These are phyloP conservation scores for Micromussa lordhowensis DNA, from an alignment of 92 coral and sea anemone genomes.

Conservation along the genomic window DNA sequence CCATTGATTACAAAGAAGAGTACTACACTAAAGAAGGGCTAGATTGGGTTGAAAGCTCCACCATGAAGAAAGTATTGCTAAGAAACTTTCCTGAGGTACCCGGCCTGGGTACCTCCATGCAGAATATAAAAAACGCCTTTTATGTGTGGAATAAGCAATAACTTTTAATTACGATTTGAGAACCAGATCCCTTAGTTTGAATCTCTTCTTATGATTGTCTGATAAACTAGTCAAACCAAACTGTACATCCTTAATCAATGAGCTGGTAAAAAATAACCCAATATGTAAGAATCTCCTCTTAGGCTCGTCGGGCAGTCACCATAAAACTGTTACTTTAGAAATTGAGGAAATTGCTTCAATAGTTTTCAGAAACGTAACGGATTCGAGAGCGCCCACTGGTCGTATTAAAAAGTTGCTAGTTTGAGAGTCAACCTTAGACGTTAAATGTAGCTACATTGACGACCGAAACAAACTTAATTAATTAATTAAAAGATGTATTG, in stretches of 20 bases:
- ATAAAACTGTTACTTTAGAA: too few species aligned
- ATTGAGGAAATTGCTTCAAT: too few species aligned
- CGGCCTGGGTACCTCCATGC: conserved; percentile 40
- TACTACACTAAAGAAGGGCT: conserved; percentile 83
- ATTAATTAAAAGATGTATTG: too few species aligned
- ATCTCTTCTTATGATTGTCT: background rate
- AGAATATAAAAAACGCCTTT: conserved; percentile 67
- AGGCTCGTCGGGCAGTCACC: too few species aligned
- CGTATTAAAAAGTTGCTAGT: too few species aligned
- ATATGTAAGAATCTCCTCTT: background rate
- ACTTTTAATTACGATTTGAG: background rate
- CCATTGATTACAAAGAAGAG: conserved; percentile 78
- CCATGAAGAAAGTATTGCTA: conserved; percentile 77
- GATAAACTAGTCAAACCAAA: background rate
- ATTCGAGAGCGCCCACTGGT: too few species aligned
- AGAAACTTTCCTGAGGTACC: conserved; percentile 74
- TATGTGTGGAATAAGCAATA: conserved; percentile 62
- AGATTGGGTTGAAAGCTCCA: conserved; percentile 74
- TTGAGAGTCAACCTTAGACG: too few species aligned
- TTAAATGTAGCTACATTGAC: too few species aligned
- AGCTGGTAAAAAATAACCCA: background rate
- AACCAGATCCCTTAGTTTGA: background rate
- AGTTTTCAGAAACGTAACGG: too few species aligned
- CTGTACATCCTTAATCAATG: background rate
- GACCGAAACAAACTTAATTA: too few species aligned